Evolutionary conservation across 2,113 vertebrate species (phyloP).

Genomic region (Nicator chloris): DNA sequence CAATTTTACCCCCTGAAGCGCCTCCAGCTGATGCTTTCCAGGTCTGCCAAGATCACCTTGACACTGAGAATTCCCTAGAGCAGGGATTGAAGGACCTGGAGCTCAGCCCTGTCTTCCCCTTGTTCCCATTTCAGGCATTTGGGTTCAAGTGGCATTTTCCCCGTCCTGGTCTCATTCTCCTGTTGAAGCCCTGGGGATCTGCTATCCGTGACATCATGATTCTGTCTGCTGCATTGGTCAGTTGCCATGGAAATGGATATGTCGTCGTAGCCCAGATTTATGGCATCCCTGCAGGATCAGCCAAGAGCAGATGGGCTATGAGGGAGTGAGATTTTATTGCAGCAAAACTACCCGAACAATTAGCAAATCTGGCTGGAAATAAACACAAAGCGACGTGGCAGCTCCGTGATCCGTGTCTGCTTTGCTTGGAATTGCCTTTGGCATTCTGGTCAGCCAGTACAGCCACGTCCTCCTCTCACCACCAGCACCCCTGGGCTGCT

Average conservation of each 20-base stretch:
- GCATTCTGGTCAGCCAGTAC: not conserved
- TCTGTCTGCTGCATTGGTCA: constrained; percentile 47
- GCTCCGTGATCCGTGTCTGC: not conserved
- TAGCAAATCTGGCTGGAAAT: constrained; percentile 54
- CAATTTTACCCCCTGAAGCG: not conserved
- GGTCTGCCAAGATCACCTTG: not conserved
- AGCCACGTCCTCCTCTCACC: not conserved
- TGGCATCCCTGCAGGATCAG: constrained; percentile 57
- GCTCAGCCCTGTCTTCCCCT: not conserved
- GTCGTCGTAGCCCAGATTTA: constrained; percentile 52
- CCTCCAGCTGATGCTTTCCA: not conserved
- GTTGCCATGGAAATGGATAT: constrained; percentile 58
- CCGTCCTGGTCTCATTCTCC: not conserved
- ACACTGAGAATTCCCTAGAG: not conserved
- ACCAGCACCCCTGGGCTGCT: not conserved
- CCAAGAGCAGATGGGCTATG: constrained; percentile 62
- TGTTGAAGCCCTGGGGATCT: not conserved
- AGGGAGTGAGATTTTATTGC: constrained; percentile 64
- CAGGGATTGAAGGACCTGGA: not conserved
- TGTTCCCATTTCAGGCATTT: not conserved
- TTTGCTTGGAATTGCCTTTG: not conserved
- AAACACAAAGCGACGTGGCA: constrained; percentile 19
- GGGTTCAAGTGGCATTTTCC: not conserved
- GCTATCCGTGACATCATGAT: constrained; percentile 18
- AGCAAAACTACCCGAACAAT: constrained; percentile 39